A percentile compares a stretch with the other conserved stretches of the same genome.
phyloP scores from a whole-genome alignment of 2,888 invertebrate genomes.

The Brassicogethes aeneus region DNA sequence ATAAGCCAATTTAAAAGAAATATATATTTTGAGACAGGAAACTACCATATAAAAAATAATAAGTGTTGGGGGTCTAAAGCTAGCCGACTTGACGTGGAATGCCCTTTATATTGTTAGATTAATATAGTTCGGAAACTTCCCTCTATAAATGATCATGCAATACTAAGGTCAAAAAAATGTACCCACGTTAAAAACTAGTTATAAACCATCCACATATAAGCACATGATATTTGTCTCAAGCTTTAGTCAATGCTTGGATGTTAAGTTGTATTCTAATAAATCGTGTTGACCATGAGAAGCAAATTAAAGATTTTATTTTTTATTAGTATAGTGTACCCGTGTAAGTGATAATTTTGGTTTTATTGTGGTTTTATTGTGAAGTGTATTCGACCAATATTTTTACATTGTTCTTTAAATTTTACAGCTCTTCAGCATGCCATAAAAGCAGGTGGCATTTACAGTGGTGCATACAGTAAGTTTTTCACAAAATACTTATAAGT shows the following conservation, averaged over 20 bases:
- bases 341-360: slow-evolving; percentile 13
- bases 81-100: too few species aligned
- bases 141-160: too few species aligned
- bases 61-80: too few species aligned
- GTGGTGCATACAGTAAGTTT: slow-evolving; percentile 20
- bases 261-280: not conserved
- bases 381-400: slow-evolving; percentile 2
- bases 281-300: slow-evolving; percentile 15
- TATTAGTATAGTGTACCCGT: slow-evolving; percentile 10
- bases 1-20: too few species aligned
- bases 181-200: not conserved
- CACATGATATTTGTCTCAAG: not conserved
- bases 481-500: too few species aligned
- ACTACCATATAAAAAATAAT: too few species aligned
- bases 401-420: slow-evolving; percentile 3
- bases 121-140: too few species aligned
- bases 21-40: too few species aligned
- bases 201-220: not conserved
- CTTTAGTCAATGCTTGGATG: not conserved
- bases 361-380: slow-evolving; percentile 7
- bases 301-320: slow-evolving; percentile 14
- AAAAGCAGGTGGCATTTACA: slow-evolving; percentile 11
- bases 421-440: slow-evolving; percentile 12
- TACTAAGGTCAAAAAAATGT: too few species aligned
- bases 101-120: too few species aligned